These are phyloP conservation scores for Chamaea fasciata DNA, from an alignment of 2,113 vertebrate species.

Conservation along the genomic window DNA sequence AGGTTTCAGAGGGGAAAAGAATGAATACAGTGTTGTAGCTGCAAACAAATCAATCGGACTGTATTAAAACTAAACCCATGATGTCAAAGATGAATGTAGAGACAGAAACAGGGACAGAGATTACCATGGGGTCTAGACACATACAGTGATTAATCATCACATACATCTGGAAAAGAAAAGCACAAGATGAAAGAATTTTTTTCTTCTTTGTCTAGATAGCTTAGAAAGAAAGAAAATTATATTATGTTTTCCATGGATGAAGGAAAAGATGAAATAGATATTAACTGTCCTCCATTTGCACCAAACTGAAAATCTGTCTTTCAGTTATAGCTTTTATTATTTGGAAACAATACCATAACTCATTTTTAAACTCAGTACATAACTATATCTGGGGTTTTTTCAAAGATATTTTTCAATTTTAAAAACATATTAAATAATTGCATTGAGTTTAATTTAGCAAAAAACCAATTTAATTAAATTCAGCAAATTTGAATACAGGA, in stretches of 20 bases:
- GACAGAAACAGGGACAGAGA: slow-evolving; percentile 42
- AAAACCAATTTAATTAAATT: background rate
- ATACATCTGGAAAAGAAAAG: background rate
- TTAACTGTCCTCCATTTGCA: slow-evolving; percentile 7
- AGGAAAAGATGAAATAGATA: slow-evolving; percentile 20
- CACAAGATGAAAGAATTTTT: background rate
- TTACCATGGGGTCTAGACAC: slow-evolving; percentile 61
- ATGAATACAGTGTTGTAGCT: slow-evolving; percentile 23
- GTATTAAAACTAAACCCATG: slow-evolving; percentile 52
- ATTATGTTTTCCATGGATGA: background rate
- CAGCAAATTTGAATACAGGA: background rate
- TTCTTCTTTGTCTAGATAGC: slow-evolving; percentile 15
- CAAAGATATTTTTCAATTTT: background rate
- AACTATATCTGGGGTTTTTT: background rate
- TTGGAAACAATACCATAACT: background rate
- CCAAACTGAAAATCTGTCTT: slow-evolving; percentile 4
- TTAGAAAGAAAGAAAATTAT: slow-evolving; percentile 22
- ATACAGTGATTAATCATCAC: slow-evolving; percentile 56
- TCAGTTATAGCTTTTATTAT: background rate
- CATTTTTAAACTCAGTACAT: background rate
- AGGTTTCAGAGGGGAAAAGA: slow-evolving; percentile 9
- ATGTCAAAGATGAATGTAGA: slow-evolving; percentile 59
- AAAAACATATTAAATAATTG: background rate
- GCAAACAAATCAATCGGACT: slow-evolving; percentile 51
- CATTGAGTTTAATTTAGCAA: background rate